A percentile compares a stretch with the other conserved stretches of the same genome.
phyloP scores from a whole-genome alignment of 2,797 vertebrate genomes.

The Siniperca undulata region DNA sequence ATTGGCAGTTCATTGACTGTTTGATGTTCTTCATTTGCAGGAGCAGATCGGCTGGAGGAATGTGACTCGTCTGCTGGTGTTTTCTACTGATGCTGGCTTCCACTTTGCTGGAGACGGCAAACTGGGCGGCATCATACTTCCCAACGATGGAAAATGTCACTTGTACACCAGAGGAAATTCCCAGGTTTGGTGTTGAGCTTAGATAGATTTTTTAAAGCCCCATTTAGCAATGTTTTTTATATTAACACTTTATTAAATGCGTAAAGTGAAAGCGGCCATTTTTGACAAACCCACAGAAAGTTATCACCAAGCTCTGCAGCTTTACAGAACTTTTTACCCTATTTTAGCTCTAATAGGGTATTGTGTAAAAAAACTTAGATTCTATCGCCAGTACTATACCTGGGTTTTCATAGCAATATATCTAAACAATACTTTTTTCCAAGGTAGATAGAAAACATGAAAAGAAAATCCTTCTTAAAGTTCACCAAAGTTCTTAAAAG shows the following conservation, averaged over 20 bases:
- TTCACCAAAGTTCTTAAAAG: no score
- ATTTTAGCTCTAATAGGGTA: no score
- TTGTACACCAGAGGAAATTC: conserved; percentile 82
- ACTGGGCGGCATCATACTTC: conserved; percentile 90
- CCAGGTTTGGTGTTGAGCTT: neutral
- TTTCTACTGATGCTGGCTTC: conserved; percentile 91
- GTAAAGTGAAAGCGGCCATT: no score
- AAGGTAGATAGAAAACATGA: neutral
- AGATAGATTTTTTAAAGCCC: neutral
- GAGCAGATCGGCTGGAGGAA: conserved; percentile 91
- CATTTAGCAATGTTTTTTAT: neutral
- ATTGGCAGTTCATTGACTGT: conserved; percentile 34
- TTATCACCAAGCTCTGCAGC: neutral
- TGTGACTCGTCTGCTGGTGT: conserved; percentile 81
- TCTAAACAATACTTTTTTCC: no score
- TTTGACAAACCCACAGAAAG: neutral
- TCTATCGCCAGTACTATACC: neutral
- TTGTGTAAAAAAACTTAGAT: no score
- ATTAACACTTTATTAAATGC: neutral
- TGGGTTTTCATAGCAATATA: neutral
- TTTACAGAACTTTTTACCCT: neutral
- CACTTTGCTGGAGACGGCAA: conserved; percentile 92
- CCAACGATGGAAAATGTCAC: conserved; percentile 90
- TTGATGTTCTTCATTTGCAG: conserved; percentile 71
- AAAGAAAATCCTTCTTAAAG: no score